Base-by-base conservation (phyloP, 2,113 vertebrate species). In the Struthidea cinerea region DNA sequence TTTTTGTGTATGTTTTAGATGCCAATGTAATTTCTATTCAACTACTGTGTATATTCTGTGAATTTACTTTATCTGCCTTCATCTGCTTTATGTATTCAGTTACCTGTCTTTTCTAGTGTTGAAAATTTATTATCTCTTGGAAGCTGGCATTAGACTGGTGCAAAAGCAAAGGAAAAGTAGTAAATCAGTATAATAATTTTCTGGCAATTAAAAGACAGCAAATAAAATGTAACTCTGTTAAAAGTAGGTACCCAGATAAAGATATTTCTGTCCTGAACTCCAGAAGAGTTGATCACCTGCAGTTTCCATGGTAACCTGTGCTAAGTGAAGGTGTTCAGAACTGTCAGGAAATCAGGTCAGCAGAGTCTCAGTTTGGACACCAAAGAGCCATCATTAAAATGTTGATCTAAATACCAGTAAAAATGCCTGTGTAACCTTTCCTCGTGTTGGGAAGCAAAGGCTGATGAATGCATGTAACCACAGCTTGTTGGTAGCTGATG, bases 401-500 rank as follows among this genome's bases (percentile, higher is more conserved):
- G 26, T 56, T 95, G 89, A 80, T 86, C 93, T 84, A 87, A 92
- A 91, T 95, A 84, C 81, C 74, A 79, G n/a, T 81, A 33, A 85
- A 84, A 56, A 9, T 28, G 7, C 39, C 81, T 86, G 19, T 1
- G 3, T 87, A 91, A 81, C 47, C 6, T 33, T n/a, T 89, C 11
- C 42, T 78, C 0, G 0, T 49, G 23, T 37, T 91, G 41, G 16
- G 57, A 79, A 71, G 37, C 61, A 89, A 71, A 89, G 44, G 57
- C 60, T 60, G 84, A 37, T 44, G 61, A 89, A 79, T 65, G 52
- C 16, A 1, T 61, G 39, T 71, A 92, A 71, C 32, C 23, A 53
- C 32, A 41, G 37, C 28, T 16, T 75, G 57, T 73, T 65, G 53
- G 84, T 33, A n/a, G 39, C 46, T 84, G 63, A 24, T 70, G 21